Percentiles rank a stretch among this genome's conserved stretches.
Conservation (phyloP, 1,140 invertebrate genomes). For the Zaprionus davidi region DNA sequence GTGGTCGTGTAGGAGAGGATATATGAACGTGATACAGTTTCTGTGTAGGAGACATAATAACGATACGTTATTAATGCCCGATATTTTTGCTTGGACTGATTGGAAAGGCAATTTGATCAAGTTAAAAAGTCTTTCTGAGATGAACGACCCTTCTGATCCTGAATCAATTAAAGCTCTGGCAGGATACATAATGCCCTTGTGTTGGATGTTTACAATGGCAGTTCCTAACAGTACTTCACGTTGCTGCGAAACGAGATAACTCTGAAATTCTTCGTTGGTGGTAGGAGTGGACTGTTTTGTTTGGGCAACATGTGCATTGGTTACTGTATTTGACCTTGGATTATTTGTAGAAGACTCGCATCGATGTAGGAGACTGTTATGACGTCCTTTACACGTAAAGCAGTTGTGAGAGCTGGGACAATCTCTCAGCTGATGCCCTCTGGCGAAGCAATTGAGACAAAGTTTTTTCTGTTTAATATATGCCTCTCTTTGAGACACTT, state of each 20-base stretch:
- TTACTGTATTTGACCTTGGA: no score
- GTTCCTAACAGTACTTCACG: neutral
- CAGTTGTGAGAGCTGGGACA: neutral
- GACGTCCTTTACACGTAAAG: neutral
- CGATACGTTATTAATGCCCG: neutral
- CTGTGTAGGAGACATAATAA: neutral
- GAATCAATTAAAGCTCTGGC: constrained; percentile 12
- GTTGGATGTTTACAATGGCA: constrained; percentile 1
- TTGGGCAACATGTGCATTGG: no score
- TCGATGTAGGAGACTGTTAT: neutral
- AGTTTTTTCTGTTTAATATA: no score
- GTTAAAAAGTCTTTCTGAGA: neutral
- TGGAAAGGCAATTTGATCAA: neutral
- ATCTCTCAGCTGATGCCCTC: no score
- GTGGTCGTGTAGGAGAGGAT: neutral
- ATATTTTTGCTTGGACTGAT: neutral
- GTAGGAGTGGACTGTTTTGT: no score
- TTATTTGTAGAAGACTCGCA: no score
- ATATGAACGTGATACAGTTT: constrained; percentile 6
- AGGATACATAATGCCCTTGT: neutral
- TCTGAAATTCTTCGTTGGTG: no score
- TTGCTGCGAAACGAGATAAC: no score
- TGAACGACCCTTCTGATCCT: constrained; percentile 11
- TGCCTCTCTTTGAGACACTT: no score
- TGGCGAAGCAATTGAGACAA: no score